Percentiles rank a stretch among this genome's conserved stretches.
These are phyloP conservation scores for Anguilla megastoma DNA, from an alignment of 2,797 vertebrate genomes.

Conservation along the genomic window DNA sequence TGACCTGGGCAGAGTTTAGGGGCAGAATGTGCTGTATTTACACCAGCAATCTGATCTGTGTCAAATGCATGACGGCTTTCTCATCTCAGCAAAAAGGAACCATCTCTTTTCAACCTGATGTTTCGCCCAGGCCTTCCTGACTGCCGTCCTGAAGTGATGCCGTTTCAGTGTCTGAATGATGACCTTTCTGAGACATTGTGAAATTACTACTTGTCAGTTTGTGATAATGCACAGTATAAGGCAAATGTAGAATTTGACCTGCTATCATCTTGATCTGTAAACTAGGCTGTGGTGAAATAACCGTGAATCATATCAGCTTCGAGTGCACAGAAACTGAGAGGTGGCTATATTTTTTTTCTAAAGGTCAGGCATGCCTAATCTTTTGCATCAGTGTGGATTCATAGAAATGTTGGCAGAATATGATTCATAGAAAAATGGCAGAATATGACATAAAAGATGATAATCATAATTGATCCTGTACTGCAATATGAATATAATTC, in stretches of 20 bases:
- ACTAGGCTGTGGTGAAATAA: conserved; percentile 50
- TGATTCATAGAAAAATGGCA: conserved; percentile 40
- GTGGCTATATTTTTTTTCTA: conserved; percentile 61
- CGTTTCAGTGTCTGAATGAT: conserved; percentile 41
- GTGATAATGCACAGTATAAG: conserved; percentile 56
- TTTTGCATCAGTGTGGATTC: conserved; percentile 67
- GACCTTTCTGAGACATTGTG: conserved; percentile 58
- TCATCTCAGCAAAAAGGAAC: neutral
- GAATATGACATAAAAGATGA: conserved; percentile 28
- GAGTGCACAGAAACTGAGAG: conserved; percentile 53
- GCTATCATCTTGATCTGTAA: conserved; percentile 59
- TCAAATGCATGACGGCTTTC: neutral
- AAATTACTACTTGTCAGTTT: conserved; percentile 60
- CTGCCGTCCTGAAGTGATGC: conserved; percentile 48
- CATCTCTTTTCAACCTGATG: neutral
- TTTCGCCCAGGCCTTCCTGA: neutral
- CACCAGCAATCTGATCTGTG: neutral
- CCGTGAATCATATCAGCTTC: conserved; percentile 56
- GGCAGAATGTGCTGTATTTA: neutral
- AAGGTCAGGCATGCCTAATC: conserved; percentile 67
- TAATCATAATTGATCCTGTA: conserved; percentile 17
- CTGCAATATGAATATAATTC: neutral
- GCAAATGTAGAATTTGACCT: conserved; percentile 46
- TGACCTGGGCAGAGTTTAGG: neutral
- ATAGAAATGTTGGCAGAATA: conserved; percentile 49